Evolutionary conservation across 1,140 invertebrate species (phyloP).

Genomic region (Bombus confusus): DNA sequence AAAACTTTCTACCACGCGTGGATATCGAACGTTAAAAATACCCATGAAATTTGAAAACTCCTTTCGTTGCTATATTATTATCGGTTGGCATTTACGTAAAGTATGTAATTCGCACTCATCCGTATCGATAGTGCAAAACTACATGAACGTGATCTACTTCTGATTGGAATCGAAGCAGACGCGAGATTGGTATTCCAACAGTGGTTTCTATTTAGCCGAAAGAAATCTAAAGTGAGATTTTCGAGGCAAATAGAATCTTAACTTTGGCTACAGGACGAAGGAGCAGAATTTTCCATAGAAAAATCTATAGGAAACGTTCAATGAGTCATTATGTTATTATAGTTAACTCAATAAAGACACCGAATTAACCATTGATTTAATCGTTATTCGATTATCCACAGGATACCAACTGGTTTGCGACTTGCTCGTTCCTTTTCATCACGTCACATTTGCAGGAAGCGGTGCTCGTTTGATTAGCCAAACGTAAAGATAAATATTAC

Average conservation of each 20-base stretch:
- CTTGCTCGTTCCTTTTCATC: not conserved
- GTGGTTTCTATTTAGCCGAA: not conserved
- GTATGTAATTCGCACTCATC: too few relatives aligned
- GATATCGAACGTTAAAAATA: not conserved
- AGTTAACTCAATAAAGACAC: not conserved
- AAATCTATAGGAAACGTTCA: not conserved
- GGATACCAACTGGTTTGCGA: not conserved
- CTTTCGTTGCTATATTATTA: not conserved
- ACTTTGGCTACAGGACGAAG: not conserved
- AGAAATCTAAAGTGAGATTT: not conserved
- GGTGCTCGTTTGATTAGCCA: not conserved
- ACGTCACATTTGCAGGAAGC: not conserved
- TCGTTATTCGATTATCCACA: not conserved
- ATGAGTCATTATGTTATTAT: not conserved
- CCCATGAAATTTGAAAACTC: not conserved
- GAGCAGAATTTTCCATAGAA: not conserved
- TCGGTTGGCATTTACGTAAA: not conserved
- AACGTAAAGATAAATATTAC: not conserved
- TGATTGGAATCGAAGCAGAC: not conserved
- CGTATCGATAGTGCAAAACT: not conserved
- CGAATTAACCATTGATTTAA: not conserved
- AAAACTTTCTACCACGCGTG: conserved; percentile 29
- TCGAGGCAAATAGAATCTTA: not conserved
- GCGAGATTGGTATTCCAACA: not conserved
- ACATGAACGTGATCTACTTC: conserved; percentile 8